Conservation (phyloP, 2,113 vertebrate species). For the Peucedramus taeniatus region DNA sequence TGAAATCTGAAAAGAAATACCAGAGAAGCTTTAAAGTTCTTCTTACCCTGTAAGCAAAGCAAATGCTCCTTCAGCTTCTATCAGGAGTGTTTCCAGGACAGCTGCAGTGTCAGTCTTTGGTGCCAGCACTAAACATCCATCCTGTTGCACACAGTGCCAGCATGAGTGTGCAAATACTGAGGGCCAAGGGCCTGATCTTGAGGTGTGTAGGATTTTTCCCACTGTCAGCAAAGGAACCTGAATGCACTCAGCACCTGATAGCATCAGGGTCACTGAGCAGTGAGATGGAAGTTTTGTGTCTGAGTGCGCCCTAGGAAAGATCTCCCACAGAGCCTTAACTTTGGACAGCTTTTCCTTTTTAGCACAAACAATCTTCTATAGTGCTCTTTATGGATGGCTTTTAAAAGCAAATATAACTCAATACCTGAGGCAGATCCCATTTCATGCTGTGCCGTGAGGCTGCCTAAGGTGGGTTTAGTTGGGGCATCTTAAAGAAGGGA, state of each 20-base stretch:
- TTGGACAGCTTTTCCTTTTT: neutral
- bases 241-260: neutral
- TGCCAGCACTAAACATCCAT: neutral
- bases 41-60: neutral
- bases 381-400: neutral
- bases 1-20: neutral
- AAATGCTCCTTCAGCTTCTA: neutral
- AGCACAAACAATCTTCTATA: neutral
- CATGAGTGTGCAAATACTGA: neutral
- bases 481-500: neutral
- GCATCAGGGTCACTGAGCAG: neutral
- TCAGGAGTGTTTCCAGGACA: neutral
- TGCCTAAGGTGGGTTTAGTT: neutral
- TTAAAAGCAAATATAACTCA: neutral
- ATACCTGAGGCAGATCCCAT: neutral
- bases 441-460: neutral
- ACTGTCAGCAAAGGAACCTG: neutral
- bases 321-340: neutral
- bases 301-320: neutral
- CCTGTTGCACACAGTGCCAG: neutral
- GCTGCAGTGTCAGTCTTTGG: neutral
- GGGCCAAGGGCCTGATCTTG: neutral
- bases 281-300: neutral
- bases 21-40: neutral
- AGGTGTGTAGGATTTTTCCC: neutral